A percentile compares a stretch with the other conserved stretches of the same genome.
phyloP scores from a whole-genome alignment of 2,797 vertebrate species.

The Huso huso region DNA sequence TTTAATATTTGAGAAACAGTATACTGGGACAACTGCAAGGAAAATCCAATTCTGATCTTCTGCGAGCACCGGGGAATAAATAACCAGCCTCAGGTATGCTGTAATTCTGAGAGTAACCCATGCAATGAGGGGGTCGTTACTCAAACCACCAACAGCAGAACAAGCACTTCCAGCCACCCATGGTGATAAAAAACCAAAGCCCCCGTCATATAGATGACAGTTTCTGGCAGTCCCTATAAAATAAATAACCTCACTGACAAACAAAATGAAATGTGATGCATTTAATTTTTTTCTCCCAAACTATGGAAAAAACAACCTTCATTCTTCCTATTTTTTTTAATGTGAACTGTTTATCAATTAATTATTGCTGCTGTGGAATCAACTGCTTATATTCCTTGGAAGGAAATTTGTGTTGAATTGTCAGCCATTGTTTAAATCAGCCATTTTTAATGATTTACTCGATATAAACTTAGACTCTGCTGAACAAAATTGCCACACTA shows the following conservation, averaged over 20 bases:
- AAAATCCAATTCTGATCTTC: conserved; percentile 26
- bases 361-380: no score
- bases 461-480: no score
- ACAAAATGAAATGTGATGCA: conserved; percentile 32
- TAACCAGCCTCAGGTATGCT: conserved; percentile 24
- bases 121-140: conserved; percentile 39
- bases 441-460: no score
- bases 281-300: no score
- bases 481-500: no score
- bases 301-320: no score
- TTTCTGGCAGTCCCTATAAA: conserved; percentile 43
- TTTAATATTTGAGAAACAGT: conserved; percentile 38
- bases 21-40: conserved; percentile 39
- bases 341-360: no score
- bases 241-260: conserved; percentile 48
- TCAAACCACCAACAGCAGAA: conserved; percentile 46
- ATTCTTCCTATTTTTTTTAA: no score
- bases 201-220: conserved; percentile 40
- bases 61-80: conserved; percentile 41
- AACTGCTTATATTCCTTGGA: no score
- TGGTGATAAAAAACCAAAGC: conserved; percentile 47
- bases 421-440: no score
- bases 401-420: no score
- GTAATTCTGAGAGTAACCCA: conserved; percentile 20
- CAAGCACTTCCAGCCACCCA: conserved; percentile 30